Base-by-base conservation (phyloP, 2,113 vertebrate genomes). In the Ptilorrhoa leucosticta region DNA sequence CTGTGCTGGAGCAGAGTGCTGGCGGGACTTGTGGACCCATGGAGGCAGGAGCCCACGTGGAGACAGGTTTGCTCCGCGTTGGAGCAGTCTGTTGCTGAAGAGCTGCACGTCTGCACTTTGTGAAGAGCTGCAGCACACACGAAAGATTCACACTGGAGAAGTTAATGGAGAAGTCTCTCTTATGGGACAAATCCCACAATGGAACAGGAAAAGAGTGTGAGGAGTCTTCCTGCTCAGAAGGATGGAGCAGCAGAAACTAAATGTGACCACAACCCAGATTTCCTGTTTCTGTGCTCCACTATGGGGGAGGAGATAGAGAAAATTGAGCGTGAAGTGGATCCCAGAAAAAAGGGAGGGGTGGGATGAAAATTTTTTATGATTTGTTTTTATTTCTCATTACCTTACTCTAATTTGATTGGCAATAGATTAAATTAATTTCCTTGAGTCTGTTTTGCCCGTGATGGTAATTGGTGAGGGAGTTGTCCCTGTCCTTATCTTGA, bases 131-230 rank as follows among this genome's bases (percentile, higher is more conserved):
- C 44, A 65, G 19, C 15, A 20, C 4, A 6, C 15, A 8, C 26
- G 22, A 71, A 83, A 30, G 9, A 53, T 16, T 66, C 22, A 42
- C 16, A 7, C 2, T 16, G 19, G 26, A 60, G 7, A 47, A 30
- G 12, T 26, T 48, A 0, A 13, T 8, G n/a, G 15, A 47, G 6
- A 23, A 11, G n/a, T 24, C 7, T 31, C 11, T 63, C 11, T 28
- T 3, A 6, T 31, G 28, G 30, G 14, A 63, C 0, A 0, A 20
- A n/a, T 7, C 6, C 28, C 10, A 30, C 18, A 15, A 9, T 5
- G 20, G 28, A 80, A 30, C 26, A 37, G 27, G 10, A 10, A 37
- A 57, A 57, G n/a, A 61, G 4, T 20, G 16, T 13, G 12, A 68
- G 30, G 45, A 42, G 13, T 10, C 15, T 18, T 53, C 15, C 12